Conservation (phyloP, 2,113 vertebrate species). For the Cinclus mexicanus region DNA sequence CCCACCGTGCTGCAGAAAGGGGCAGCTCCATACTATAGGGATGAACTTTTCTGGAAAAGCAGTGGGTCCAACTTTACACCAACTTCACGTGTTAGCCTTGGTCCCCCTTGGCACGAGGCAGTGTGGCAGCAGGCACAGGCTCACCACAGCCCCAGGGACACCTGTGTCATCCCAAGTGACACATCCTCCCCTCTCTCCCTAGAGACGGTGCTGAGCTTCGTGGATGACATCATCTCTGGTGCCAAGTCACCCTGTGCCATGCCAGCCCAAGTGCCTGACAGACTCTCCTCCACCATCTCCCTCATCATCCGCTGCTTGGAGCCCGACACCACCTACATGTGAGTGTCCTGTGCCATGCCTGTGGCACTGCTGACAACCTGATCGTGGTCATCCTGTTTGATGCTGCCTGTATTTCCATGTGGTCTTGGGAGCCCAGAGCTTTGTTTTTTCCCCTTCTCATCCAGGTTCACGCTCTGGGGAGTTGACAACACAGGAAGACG, state of each 20-base stretch:
- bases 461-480: constrained; percentile 95
- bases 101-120: neutral
- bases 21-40: neutral
- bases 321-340: constrained; percentile 95
- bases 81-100: neutral
- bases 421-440: neutral
- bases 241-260: constrained; percentile 96
- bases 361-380: fast-evolving
- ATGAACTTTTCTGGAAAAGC: neutral
- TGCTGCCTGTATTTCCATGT: neutral
- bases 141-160: neutral
- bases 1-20: neutral
- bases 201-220: constrained; percentile 96
- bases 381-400: fast-evolving
- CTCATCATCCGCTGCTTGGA: constrained; percentile 94
- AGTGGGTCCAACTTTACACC: neutral
- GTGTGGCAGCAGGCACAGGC: neutral
- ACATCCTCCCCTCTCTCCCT: neutral
- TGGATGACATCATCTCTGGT: constrained; percentile 95
- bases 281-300: constrained; percentile 87
- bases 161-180: neutral
- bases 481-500: constrained; percentile 95
- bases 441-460: neutral
- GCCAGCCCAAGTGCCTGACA: constrained; percentile 92
- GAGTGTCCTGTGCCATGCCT: constrained; percentile 43